Conservation (phyloP, 2,797 vertebrate genomes). For the Phrynocephalus guinanensis region DNA sequence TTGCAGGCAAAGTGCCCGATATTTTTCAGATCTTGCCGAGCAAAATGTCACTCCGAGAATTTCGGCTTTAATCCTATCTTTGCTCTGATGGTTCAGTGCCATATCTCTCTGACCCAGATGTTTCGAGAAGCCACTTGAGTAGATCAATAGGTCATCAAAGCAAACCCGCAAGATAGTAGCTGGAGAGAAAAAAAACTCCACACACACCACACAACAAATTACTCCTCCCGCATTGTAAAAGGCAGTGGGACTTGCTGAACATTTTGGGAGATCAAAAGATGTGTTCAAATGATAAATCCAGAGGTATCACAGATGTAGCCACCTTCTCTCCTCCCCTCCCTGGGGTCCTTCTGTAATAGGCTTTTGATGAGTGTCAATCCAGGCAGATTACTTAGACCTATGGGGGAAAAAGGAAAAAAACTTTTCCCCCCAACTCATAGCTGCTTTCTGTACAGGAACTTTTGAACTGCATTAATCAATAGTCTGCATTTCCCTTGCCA, state of each 20-base stretch:
- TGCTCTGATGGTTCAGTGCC: slow-evolving; percentile 34
- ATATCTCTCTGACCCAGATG: slow-evolving; percentile 53
- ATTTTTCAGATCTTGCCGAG: slow-evolving; percentile 50
- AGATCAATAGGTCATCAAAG: slow-evolving; percentile 64
- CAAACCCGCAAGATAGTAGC: slow-evolving; percentile 35
- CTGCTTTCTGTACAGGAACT: background rate
- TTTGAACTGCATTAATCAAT: slow-evolving; percentile 11
- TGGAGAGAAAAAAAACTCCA: slow-evolving; percentile 17
- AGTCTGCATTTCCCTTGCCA: slow-evolving; percentile 16
- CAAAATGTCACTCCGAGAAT: slow-evolving; percentile 54
- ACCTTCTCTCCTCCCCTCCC: background rate
- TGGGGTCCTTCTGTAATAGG: slow-evolving; percentile 20
- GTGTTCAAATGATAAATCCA: slow-evolving; percentile 43
- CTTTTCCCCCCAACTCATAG: background rate
- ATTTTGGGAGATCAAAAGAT: slow-evolving; percentile 50
- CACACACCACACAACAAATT: slow-evolving; percentile 3
- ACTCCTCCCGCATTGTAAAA: slow-evolving; percentile 44
- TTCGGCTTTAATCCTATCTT: slow-evolving; percentile 63
- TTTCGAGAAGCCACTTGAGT: slow-evolving; percentile 46
- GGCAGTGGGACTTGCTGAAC: background rate
- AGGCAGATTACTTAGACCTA: slow-evolving; percentile 6
- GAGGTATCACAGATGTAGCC: slow-evolving; percentile 21
- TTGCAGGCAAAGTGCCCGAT: slow-evolving; percentile 16
- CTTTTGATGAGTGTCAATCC: slow-evolving; percentile 20
- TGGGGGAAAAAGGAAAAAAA: background rate